phyloP scores from a whole-genome alignment of 92 coral and sea anemone species.

The Porites lobata region DNA sequence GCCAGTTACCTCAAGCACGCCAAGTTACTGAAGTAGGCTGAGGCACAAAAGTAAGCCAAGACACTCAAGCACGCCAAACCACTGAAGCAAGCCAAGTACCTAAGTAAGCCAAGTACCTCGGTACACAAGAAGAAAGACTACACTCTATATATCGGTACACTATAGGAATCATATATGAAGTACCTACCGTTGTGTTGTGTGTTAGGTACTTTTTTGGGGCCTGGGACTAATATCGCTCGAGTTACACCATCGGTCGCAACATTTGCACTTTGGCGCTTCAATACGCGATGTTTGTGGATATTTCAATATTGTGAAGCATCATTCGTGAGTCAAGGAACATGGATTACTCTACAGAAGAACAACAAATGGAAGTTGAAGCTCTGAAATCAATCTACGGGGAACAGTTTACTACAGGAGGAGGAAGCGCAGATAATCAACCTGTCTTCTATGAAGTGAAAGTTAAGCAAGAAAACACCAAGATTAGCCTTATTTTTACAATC shows the following conservation, averaged over 20 bases:
- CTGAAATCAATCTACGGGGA: constrained; percentile 79
- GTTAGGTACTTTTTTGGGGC: not conserved
- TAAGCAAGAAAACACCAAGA: constrained; percentile 20
- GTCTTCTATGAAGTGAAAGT: constrained; percentile 58
- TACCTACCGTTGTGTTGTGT: not conserved
- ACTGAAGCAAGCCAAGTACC: no score
- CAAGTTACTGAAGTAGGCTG: no score
- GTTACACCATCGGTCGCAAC: constrained; percentile 38
- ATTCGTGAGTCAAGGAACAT: not conserved
- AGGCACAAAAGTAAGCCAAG: no score
- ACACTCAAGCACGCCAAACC: no score
- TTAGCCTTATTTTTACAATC: constrained; percentile 38
- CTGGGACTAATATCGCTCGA: constrained; percentile 1
- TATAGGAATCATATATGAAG: no score
- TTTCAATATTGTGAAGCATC: not conserved
- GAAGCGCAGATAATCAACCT: not conserved
- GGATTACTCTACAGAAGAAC: constrained; percentile 57
- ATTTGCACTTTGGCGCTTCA: no score
- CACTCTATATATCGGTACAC: no score
- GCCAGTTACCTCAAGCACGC: no score
- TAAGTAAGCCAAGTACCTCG: no score
- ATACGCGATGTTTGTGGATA: not conserved
- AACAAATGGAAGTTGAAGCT: constrained; percentile 75
- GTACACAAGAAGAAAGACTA: no score
- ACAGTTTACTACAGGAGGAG: constrained; percentile 17